Conservation (phyloP, 2,113 vertebrate species). For the Dromiciops gliroides region DNA sequence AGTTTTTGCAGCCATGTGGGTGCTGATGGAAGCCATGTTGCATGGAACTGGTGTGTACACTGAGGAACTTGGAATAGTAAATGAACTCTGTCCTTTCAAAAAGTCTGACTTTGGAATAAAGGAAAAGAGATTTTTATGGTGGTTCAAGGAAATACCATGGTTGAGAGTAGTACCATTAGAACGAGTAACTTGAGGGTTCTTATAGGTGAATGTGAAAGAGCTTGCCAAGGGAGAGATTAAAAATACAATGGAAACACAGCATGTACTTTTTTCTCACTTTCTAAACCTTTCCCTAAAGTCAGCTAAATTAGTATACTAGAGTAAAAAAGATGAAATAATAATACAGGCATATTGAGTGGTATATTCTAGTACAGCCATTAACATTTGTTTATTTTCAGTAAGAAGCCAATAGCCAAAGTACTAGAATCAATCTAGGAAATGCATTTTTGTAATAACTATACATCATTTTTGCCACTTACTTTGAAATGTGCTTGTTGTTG, state of each 20-base stretch:
- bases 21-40: background rate
- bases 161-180: background rate
- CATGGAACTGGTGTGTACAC: background rate
- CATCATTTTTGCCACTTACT: conserved; percentile 45
- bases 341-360: background rate
- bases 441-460: conserved; percentile 37
- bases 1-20: background rate
- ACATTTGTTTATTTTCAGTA: conserved; percentile 10
- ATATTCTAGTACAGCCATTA: background rate
- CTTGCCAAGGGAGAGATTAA: background rate
- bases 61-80: background rate
- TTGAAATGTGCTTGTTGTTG: conserved; percentile 17
- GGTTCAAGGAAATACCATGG: background rate
- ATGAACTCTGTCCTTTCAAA: background rate
- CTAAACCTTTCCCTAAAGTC: background rate
- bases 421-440: background rate
- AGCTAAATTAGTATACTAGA: background rate
- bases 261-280: background rate
- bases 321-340: background rate
- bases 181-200: background rate
- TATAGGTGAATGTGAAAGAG: background rate
- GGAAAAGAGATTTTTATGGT: background rate
- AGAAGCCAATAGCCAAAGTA: conserved; percentile 43
- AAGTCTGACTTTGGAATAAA: background rate
- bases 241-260: background rate